phyloP scores from a whole-genome alignment of 2,797 vertebrate species.

The Malurus splendens region DNA sequence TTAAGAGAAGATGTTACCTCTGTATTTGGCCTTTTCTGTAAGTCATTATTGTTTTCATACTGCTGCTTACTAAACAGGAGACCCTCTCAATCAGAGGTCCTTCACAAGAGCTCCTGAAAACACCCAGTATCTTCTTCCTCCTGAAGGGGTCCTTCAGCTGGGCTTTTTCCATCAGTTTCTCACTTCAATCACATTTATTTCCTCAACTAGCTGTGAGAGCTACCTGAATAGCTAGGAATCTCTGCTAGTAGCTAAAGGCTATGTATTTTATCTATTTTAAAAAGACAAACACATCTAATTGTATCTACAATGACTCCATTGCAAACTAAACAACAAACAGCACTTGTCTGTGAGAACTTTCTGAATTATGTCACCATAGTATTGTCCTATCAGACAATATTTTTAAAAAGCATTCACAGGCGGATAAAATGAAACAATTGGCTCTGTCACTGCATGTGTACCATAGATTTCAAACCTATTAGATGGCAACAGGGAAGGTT shows the following conservation, averaged over 20 bases:
- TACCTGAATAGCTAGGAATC: neutral
- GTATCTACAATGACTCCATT: conserved; percentile 17
- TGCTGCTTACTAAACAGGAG: neutral
- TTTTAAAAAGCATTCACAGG: neutral
- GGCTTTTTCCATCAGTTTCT: neutral
- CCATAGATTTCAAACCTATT: neutral
- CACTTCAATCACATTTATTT: neutral
- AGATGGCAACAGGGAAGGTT: neutral
- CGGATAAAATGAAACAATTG: neutral
- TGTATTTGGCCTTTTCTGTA: neutral
- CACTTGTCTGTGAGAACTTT: neutral
- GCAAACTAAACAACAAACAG: conserved; percentile 40
- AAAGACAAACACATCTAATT: conserved; percentile 28
- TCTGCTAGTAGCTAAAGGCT: conserved; percentile 20
- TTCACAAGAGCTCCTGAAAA: neutral
- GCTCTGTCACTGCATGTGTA: neutral
- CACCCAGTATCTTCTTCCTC: neutral
- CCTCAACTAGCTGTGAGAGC: neutral
- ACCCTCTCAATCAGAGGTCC: neutral
- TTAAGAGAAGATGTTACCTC: neutral
- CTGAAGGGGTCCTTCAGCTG: neutral
- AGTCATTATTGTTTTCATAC: neutral
- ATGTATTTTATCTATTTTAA: conserved; percentile 59
- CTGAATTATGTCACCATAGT: neutral
- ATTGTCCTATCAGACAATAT: neutral